These are phyloP conservation scores for Rhamnusium bicolor DNA, from an alignment of 2,888 invertebrate species.

Conservation along the genomic window DNA sequence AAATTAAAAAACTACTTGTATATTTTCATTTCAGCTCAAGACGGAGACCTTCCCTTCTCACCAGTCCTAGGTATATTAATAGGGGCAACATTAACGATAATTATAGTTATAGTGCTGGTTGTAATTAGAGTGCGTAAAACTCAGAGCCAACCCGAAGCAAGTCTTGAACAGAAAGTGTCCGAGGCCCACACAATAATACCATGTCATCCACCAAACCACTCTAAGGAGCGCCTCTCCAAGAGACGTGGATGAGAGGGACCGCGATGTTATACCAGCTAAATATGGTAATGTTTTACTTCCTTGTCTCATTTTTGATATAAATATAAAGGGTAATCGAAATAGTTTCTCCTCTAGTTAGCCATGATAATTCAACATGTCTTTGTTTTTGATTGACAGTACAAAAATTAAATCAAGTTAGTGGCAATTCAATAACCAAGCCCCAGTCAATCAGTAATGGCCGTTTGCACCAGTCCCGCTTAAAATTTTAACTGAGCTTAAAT, in stretches of 20 bases:
- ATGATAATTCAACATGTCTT: too few species aligned
- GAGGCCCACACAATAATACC: constrained; percentile 65
- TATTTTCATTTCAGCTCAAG: constrained; percentile 71
- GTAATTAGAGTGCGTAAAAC: constrained; percentile 72
- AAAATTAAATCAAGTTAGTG: too few species aligned
- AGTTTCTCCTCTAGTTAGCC: too few species aligned
- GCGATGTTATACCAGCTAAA: constrained; percentile 84
- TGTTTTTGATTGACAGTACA: too few species aligned
- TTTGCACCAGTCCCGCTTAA: too few species aligned
- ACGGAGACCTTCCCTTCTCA: constrained; percentile 74
- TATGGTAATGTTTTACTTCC: constrained; percentile 73
- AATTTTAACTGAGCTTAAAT: too few species aligned
- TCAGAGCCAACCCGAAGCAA: constrained; percentile 61
- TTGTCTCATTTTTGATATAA: neutral
- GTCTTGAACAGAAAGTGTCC: constrained; percentile 70
- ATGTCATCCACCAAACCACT: constrained; percentile 68
- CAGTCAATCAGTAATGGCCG: too few species aligned
- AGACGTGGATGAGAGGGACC: constrained; percentile 77
- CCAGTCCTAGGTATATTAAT: constrained; percentile 74
- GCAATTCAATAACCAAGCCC: too few species aligned
- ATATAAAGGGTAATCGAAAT: too few species aligned
- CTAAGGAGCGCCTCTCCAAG: constrained; percentile 67
- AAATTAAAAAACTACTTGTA: too few species aligned
- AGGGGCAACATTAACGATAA: constrained; percentile 73
- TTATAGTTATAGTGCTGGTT: constrained; percentile 72